phyloP scores from a whole-genome alignment of 2,113 vertebrate species.

The Sceloporus undulatus region DNA sequence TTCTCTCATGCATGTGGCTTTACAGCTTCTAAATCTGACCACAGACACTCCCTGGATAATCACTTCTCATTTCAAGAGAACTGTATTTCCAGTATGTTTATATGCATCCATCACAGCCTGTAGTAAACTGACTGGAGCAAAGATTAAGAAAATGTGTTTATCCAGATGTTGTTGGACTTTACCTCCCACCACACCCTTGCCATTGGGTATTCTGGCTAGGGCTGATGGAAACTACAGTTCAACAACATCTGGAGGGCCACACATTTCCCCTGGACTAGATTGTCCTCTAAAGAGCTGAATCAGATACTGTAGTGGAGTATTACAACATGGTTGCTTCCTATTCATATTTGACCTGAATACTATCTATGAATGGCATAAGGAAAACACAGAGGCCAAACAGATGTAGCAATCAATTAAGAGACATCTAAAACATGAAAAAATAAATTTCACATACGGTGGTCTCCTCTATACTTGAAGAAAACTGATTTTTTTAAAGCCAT shows the following conservation, averaged over 20 bases:
- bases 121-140: not conserved
- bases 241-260: not conserved
- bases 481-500: constrained; percentile 4
- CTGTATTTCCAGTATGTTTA: not conserved
- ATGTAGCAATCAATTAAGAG: constrained; percentile 16
- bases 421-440: not conserved
- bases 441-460: constrained; percentile 3
- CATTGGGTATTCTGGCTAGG: not conserved
- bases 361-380: not conserved
- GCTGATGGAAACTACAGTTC: not conserved
- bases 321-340: not conserved
- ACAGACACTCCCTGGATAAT: not conserved
- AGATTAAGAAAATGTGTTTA: too few species aligned
- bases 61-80: not conserved
- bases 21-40: not conserved
- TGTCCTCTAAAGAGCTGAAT: not conserved
- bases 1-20: not conserved
- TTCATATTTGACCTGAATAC: not conserved
- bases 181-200: not conserved
- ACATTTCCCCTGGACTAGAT: not conserved
- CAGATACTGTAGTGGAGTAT: not conserved
- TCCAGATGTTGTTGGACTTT: not conserved
- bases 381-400: not conserved
- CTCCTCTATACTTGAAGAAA: constrained; percentile 32
- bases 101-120: not conserved